These are phyloP conservation scores for Esox lucius DNA, from an alignment of 2,797 vertebrate species.

Conservation along the genomic window DNA sequence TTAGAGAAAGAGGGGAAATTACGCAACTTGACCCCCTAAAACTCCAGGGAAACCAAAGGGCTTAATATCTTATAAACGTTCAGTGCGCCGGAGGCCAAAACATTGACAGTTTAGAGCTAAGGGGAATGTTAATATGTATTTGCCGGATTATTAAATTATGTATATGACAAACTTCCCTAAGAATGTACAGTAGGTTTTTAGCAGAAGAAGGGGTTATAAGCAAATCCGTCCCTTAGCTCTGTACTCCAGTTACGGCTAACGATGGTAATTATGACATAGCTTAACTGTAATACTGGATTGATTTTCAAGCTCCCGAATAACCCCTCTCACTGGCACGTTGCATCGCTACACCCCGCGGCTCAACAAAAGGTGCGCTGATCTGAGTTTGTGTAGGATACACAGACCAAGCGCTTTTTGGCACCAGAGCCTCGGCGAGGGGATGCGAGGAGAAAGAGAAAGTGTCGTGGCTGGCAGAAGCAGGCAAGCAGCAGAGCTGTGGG, in stretches of 20 bases:
- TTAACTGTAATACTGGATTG: conserved; percentile 88
- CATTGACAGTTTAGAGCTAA: conserved; percentile 60
- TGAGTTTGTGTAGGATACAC: conserved; percentile 36
- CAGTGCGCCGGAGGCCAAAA: conserved; percentile 48
- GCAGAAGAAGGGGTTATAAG: conserved; percentile 76
- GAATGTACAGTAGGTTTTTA: conserved; percentile 68
- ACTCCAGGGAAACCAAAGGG: conserved; percentile 46
- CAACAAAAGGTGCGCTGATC: conserved; percentile 77
- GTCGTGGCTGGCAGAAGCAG: conserved; percentile 41
- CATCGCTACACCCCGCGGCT: conserved; percentile 32
- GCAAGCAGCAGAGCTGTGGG: conserved; percentile 56
- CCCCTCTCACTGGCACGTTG: conserved; percentile 73
- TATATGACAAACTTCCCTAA: conserved; percentile 80
- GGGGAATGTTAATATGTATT: conserved; percentile 78
- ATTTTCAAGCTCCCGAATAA: conserved; percentile 80
- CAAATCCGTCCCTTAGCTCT: conserved; percentile 69
- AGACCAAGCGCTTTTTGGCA: conserved; percentile 54
- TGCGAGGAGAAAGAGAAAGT: conserved; percentile 15
- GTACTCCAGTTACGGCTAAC: conserved; percentile 87
- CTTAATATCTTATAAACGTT: conserved; percentile 12
- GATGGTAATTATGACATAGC: conserved; percentile 91
- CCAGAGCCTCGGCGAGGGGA: conserved; percentile 37
- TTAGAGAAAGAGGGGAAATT: conserved; percentile 33
- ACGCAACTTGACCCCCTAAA: conserved; percentile 63
- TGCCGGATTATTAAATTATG: conserved; percentile 94